Evolutionary conservation across 2,113 vertebrate species (phyloP).

Genomic region (Camelus bactrianus): DNA sequence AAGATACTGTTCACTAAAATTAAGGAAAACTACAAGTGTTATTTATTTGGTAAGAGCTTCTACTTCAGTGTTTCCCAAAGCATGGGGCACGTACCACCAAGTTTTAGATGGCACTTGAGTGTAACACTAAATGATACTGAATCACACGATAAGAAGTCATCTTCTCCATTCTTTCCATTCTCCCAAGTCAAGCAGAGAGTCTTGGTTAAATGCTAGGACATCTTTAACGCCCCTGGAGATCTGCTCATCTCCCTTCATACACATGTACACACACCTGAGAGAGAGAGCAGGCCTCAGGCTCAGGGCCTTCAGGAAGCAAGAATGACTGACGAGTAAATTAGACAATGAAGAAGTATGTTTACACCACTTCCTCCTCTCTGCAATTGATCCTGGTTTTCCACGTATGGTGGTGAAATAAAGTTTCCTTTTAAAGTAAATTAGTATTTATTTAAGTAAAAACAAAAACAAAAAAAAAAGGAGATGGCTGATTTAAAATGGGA

Average conservation of each 20-base stretch:
- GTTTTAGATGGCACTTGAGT: background rate
- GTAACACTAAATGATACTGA: background rate
- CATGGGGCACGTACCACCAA: background rate
- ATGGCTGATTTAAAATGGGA: background rate
- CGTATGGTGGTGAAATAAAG: background rate
- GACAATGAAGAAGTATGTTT: conserved; percentile 21
- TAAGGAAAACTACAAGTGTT: background rate
- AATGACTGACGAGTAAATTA: background rate
- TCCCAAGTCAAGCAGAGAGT: background rate
- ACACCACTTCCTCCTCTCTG: conserved; percentile 31
- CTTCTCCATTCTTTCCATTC: background rate
- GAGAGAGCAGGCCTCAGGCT: background rate
- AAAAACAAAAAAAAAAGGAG: background rate
- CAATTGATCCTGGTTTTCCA: conserved; percentile 30
- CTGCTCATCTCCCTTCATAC: background rate
- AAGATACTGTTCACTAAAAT: background rate
- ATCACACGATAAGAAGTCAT: background rate
- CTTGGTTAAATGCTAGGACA: background rate
- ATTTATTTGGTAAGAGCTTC: background rate
- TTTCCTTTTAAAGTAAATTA: conserved; percentile 48
- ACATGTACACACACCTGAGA: background rate
- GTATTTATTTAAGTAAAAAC: background rate
- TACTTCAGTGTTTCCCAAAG: conserved; percentile 31
- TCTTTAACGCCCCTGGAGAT: background rate
- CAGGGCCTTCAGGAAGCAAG: background rate